Evolutionary conservation across 2,888 invertebrate genomes (phyloP).

Genomic region (Biston stratarius): DNA sequence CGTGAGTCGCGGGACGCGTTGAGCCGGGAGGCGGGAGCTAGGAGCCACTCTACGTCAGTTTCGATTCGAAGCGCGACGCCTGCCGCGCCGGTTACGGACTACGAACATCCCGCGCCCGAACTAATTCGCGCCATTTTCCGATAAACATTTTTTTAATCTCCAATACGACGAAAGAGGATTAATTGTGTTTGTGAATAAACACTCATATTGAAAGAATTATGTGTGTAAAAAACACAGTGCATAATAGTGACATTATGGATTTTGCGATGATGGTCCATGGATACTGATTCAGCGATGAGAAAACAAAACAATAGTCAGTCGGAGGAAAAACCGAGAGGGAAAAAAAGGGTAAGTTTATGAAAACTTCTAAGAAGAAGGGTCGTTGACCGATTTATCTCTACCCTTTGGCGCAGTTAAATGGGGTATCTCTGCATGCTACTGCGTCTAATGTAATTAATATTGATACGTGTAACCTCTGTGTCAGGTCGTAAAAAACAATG

Average conservation of each 20-base stretch:
- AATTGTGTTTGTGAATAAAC: conserved; percentile 43
- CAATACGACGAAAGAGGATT: conserved; percentile 32
- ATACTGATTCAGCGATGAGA: conserved; percentile 58
- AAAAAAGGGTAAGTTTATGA: conserved; percentile 70
- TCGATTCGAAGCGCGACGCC: conserved; percentile 72
- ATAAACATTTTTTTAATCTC: conserved; percentile 20
- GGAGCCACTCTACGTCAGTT: conserved; percentile 70
- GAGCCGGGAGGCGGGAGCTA: conserved; percentile 68
- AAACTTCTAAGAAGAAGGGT: conserved; percentile 19
- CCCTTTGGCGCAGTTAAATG: conserved; percentile 30
- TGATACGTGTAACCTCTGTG: conserved; percentile 33
- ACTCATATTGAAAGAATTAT: conserved; percentile 43
- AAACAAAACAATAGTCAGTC: conserved; percentile 63
- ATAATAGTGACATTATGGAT: conserved; percentile 35
- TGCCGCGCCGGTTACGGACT: conserved; percentile 49
- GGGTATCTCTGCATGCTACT: conserved; percentile 25
- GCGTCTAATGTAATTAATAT: conserved; percentile 31
- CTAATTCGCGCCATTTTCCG: conserved; percentile 47
- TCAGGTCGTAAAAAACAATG: conserved; percentile 17
- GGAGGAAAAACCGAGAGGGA: conserved; percentile 71
- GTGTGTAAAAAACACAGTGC: conserved; percentile 37
- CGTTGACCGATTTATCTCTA: conserved; percentile 36
- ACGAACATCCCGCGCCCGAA: conserved; percentile 47
- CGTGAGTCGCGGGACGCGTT: conserved; percentile 56
- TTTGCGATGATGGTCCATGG: conserved; percentile 39